phyloP scores from a whole-genome alignment of 1,140 invertebrate genomes.

The Brachionus koreanus region DNA sequence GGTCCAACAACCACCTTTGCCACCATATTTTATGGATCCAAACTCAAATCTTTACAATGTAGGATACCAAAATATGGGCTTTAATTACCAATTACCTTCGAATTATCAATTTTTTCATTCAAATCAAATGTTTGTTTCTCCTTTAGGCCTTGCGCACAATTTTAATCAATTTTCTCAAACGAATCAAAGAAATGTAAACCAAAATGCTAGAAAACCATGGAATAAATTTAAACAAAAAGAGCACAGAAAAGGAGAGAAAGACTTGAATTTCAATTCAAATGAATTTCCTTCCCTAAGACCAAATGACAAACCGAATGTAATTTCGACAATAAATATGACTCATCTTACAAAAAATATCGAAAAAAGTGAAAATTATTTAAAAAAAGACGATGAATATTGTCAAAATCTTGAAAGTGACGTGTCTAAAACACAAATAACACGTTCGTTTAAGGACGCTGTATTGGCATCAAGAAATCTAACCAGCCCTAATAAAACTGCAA shows the following conservation, averaged over 20 bases:
- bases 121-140: slow-evolving; percentile 4
- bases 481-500: not conserved
- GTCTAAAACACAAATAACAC: not conserved
- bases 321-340: not conserved
- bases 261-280: not conserved
- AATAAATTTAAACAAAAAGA: not conserved
- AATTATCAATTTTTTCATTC: not conserved
- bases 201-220: not conserved
- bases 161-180: not conserved
- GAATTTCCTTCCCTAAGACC: not conserved
- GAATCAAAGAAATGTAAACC: not conserved
- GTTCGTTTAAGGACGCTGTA: not conserved
- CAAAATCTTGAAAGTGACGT: not conserved
- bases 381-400: not conserved
- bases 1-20: not conserved
- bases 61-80: not conserved
- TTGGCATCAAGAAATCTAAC: not conserved
- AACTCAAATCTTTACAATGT: not conserved
- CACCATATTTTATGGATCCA: not conserved
- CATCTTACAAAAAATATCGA: not conserved
- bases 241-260: not conserved
- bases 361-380: not conserved
- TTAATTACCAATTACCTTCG: not conserved
- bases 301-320: not conserved
- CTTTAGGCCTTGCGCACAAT: not conserved